Evolutionary conservation across 2,888 invertebrate genomes (phyloP).

Genomic region (Rhagonycha lutea): DNA sequence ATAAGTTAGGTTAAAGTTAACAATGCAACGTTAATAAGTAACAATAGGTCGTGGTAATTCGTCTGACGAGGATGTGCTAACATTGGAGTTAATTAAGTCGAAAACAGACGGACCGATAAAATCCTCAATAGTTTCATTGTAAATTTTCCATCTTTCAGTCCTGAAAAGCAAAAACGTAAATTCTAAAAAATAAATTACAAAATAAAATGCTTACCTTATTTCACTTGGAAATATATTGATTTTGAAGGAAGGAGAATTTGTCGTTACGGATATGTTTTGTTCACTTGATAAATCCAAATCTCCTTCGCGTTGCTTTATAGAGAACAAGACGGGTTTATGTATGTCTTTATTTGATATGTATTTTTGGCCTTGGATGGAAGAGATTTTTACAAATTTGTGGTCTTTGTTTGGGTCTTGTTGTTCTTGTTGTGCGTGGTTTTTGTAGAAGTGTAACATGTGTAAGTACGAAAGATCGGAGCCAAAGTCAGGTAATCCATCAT

Average conservation of each 20-base stretch:
- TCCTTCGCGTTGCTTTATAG: conserved; percentile 37
- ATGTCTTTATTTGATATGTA: conserved; percentile 23
- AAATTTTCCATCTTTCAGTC: conserved; percentile 31
- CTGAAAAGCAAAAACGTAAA: conserved; percentile 22
- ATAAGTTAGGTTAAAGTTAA: background rate
- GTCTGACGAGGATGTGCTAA: conserved; percentile 22
- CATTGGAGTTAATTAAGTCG: conserved; percentile 14
- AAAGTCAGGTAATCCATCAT: conserved; percentile 4
- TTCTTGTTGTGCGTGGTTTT: background rate
- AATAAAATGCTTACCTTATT: conserved; percentile 30
- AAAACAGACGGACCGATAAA: conserved; percentile 10
- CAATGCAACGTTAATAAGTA: conserved; percentile 2
- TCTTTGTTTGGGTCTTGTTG: conserved; percentile 20
- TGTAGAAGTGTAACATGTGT: background rate
- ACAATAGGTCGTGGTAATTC: conserved; percentile 34
- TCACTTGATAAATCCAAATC: conserved; percentile 30
- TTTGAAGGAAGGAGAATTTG: conserved; percentile 10
- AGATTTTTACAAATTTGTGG: conserved; percentile 39
- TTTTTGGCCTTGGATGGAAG: conserved; percentile 37
- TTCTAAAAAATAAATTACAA: background rate
- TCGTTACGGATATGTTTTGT: conserved; percentile 19
- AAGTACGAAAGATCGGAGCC: background rate
- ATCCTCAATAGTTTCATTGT: conserved; percentile 28
- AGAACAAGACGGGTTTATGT: conserved; percentile 33
- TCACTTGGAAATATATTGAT: conserved; percentile 37